Conservation (phyloP, 1,140 invertebrate species). For the Bilobella aurantiaca region DNA sequence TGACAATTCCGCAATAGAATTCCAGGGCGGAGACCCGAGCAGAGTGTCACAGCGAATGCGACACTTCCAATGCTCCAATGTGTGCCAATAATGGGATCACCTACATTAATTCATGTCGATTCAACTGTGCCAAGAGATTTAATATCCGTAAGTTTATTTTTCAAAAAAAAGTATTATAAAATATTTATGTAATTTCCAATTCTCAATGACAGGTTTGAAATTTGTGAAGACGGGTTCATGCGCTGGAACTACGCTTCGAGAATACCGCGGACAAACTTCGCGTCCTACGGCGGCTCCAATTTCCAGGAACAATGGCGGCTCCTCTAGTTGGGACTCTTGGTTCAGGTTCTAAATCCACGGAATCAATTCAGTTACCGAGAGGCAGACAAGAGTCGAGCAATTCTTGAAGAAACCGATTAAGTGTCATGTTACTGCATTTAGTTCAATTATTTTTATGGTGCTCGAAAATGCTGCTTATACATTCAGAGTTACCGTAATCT, state of each 20-base stretch:
- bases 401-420: no score
- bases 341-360: background rate
- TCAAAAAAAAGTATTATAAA: background rate
- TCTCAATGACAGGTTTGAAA: background rate
- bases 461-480: no score
- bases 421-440: no score
- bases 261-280: background rate
- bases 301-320: background rate
- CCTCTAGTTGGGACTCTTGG: background rate
- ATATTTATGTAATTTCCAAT: background rate
- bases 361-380: no score
- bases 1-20: no score
- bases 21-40: background rate
- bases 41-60: background rate
- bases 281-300: background rate
- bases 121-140: background rate
- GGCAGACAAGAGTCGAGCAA: no score
- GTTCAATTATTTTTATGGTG: no score
- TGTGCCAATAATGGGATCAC: slow-evolving; percentile 3
- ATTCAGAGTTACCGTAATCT: no score
- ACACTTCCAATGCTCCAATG: background rate
- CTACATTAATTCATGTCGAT: background rate
- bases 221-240: background rate
- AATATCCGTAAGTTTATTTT: background rate
- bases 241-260: background rate